Base-by-base conservation (phyloP, 2,888 invertebrate genomes). In the Lepidochitona cinerea region DNA sequence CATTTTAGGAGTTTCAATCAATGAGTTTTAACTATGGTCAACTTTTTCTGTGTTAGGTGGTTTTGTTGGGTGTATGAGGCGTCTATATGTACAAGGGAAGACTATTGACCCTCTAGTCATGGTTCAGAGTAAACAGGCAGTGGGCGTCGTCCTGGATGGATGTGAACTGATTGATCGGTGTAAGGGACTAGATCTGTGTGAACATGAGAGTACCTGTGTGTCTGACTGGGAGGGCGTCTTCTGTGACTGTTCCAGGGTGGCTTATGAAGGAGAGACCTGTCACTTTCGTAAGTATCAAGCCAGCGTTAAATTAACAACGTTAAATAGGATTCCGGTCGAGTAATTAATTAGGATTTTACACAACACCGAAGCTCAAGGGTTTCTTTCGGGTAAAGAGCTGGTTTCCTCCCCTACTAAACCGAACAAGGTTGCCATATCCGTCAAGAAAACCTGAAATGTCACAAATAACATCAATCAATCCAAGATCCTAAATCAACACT, bases 191-290 rank as follows among this genome's bases (percentile, higher is more conserved):
- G 79, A 76, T 12, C 80, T 83, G 75, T 97, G 97, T 86, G 96
- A 97, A 85, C 97, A 98, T 88, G 96, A 95, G 0, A 97, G 97
- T 0, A 94, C 95, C 84, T 98, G 97, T 91, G 95, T 96, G 33
- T 96, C 97, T 0, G 94, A 95, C 86, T 96, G 97, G 89, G 96
- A 75, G 14, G 85, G 96, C 85, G 94, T 97, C 59, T 95, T 94
- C 37, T 98, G 98, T 88, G 96, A 97, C 86, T 98, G 97, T 90
- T 94, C 94, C 59, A 95, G 94, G 79, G 97, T 96, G 4, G 96
- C 96, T 0, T 98, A 97, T 87, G 95, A 95, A 65, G 98, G 98
- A 12, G 95, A 96, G 87, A 97, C 97, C 87, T 98, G 98, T 85
- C 97, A 97, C 89, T 98, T 98, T 84, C 92, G 93, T 93, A 87